A percentile compares a stretch with the other conserved stretches of the same genome.
Conservation (phyloP, 2,797 vertebrate genomes). For the Podarcis lilfordi region DNA sequence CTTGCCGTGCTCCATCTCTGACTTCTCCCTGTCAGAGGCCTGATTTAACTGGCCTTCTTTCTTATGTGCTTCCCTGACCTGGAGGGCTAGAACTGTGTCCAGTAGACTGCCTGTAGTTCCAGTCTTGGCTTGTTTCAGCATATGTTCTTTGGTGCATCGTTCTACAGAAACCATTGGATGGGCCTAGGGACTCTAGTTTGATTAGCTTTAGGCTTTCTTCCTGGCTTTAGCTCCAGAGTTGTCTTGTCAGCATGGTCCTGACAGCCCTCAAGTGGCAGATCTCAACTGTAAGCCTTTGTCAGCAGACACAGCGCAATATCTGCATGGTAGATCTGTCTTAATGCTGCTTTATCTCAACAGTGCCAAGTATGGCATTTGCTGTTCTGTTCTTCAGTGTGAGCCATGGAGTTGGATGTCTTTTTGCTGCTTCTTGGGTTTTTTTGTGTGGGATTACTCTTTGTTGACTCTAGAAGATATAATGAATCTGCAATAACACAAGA, state of each 20-base stretch:
- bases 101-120: neutral
- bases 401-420: neutral
- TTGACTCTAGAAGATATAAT: slow-evolving; percentile 1
- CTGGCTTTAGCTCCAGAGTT: neutral
- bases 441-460: slow-evolving; percentile 3
- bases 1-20: neutral
- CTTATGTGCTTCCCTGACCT: neutral
- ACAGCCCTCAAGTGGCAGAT: neutral
- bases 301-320: neutral
- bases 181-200: neutral
- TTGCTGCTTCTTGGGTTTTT: neutral
- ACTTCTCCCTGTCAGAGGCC: neutral
- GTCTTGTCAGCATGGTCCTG: neutral
- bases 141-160: neutral
- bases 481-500: neutral
- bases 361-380: neutral
- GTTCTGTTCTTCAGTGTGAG: neutral
- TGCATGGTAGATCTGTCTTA: neutral
- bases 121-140: neutral
- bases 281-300: neutral
- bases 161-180: neutral
- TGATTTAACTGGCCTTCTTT: neutral
- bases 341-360: neutral
- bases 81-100: neutral
- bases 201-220: neutral